Evolutionary conservation across 2,888 invertebrate species (phyloP).

Genomic region (Pasiphila rectangulata): DNA sequence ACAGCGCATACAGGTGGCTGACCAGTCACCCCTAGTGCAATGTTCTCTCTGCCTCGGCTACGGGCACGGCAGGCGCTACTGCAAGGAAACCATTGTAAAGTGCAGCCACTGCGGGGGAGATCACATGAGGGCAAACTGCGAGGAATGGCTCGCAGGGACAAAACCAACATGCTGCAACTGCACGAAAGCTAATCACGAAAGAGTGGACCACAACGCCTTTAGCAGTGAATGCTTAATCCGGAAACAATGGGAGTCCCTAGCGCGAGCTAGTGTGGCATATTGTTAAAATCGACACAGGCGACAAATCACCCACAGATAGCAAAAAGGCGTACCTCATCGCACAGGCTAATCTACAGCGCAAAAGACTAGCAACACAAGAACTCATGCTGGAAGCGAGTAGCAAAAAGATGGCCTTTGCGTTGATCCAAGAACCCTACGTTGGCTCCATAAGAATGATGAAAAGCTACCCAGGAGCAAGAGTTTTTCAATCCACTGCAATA

Average conservation of each 20-base stretch:
- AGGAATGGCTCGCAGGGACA: background rate
- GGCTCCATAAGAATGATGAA: background rate
- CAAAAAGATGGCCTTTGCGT: background rate
- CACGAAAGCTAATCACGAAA: background rate
- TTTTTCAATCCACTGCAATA: background rate
- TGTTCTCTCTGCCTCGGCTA: slow-evolving; percentile 31
- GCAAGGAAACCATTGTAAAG: slow-evolving; percentile 15
- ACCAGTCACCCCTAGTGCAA: slow-evolving; percentile 15
- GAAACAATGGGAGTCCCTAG: background rate
- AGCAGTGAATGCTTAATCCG: background rate
- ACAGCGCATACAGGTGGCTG: background rate
- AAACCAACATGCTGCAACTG: background rate
- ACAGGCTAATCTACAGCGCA: background rate
- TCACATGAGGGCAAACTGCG: slow-evolving; percentile 19
- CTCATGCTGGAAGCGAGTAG: background rate
- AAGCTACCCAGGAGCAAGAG: slow-evolving; percentile 3
- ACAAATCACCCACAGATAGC: too few species aligned
- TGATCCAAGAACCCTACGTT: background rate
- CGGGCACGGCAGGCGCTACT: slow-evolving; percentile 23
- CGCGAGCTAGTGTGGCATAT: background rate
- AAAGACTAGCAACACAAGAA: background rate
- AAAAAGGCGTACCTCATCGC: background rate
- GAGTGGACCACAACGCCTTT: background rate
- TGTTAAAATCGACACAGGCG: background rate
- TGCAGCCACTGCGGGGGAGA: slow-evolving; percentile 33